A percentile compares a stretch with the other conserved stretches of the same genome.
phyloP scores from a whole-genome alignment of 1,140 invertebrate species.

The Drosophila auraria region DNA sequence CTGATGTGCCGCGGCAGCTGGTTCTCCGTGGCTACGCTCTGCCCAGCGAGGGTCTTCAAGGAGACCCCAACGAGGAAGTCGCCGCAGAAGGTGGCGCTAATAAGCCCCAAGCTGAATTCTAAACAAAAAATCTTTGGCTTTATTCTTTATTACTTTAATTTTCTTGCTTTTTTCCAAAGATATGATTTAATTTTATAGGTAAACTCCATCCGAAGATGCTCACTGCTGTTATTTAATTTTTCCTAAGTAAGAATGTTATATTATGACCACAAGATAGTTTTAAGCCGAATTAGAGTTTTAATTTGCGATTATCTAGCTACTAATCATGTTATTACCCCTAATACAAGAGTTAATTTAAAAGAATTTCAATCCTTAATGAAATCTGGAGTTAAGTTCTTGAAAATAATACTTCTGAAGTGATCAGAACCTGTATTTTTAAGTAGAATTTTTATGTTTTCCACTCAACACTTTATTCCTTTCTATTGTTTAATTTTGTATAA shows the following conservation, averaged over 20 bases:
- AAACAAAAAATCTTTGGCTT: background rate
- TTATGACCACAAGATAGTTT: background rate
- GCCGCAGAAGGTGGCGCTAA: background rate
- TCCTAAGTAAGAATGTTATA: background rate
- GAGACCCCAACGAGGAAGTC: too few species aligned
- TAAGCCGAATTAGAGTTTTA: background rate
- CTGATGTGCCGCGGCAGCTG: slow-evolving; percentile 22
- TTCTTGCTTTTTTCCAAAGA: background rate
- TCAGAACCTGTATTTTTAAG: too few species aligned
- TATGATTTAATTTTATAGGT: too few species aligned
- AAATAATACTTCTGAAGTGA: too few species aligned
- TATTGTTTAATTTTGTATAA: background rate
- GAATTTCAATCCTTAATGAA: too few species aligned
- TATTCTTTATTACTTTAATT: background rate
- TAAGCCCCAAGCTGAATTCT: background rate
- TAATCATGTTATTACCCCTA: too few species aligned
- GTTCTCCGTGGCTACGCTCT: slow-evolving; percentile 41
- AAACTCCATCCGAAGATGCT: too few species aligned
- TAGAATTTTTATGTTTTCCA: too few species aligned
- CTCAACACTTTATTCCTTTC: too few species aligned
- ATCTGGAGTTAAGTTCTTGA: too few species aligned
- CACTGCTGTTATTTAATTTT: slow-evolving; percentile 1
- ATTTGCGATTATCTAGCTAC: too few species aligned
- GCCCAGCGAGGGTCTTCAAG: background rate
- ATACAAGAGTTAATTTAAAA: background rate